Evolutionary conservation across 2,888 invertebrate genomes (phyloP).

Genomic region (Formica aserva): DNA sequence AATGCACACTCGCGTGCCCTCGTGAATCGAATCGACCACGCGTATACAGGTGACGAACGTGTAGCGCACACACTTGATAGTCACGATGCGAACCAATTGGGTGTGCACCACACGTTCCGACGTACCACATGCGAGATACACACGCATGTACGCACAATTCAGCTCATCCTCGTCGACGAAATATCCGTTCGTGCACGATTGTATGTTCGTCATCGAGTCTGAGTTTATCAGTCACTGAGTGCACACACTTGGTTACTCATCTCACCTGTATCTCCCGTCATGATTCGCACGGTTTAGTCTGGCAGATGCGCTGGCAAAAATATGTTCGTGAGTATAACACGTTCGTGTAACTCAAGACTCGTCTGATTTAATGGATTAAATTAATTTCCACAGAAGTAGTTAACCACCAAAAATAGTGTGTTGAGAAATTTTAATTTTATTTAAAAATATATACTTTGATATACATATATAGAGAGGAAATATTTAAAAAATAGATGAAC

Average conservation of each 20-base stretch:
- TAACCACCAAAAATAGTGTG: too few relatives aligned
- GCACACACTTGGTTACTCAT: background rate
- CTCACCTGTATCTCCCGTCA: background rate
- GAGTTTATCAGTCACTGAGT: conserved; percentile 31
- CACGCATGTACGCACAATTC: background rate
- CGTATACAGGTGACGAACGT: conserved; percentile 1
- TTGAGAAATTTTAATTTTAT: background rate
- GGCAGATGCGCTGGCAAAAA: conserved; percentile 5
- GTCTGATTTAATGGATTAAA: conserved; percentile 1
- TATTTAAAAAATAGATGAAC: background rate
- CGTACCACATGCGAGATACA: background rate
- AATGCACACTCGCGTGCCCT: background rate
- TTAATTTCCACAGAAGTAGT: background rate
- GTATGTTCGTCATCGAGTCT: conserved; percentile 4
- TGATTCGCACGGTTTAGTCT: background rate
- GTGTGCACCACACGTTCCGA: conserved; percentile 22
- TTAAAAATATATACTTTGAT: background rate
- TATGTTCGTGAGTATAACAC: background rate
- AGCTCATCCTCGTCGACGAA: conserved; percentile 5
- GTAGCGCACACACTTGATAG: conserved; percentile 18
- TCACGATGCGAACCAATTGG: conserved; percentile 20
- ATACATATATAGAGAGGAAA: background rate
- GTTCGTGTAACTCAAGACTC: background rate
- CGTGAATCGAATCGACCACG: background rate
- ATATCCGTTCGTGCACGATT: conserved; percentile 19